Evolutionary conservation across 1,140 invertebrate genomes (phyloP), one percentile per base, ranked within the genome.

Genomic region (Melipona quadrifasciata): DNA sequence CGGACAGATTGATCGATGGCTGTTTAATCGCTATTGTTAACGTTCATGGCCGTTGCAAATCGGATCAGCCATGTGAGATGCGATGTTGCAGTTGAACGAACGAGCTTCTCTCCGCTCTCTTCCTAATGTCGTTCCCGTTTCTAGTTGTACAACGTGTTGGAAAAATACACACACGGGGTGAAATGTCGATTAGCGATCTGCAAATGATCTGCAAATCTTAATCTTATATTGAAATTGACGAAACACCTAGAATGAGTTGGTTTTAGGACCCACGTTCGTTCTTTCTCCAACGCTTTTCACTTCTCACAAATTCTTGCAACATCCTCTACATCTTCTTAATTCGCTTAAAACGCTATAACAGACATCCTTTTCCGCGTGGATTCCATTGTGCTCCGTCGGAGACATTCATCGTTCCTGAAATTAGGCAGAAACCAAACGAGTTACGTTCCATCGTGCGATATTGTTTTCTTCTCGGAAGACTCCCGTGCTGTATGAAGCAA

Each of bases 1-100:
- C 84, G 91, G 90, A 90, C 90, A 87, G 80, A 88, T 91, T 89
- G 91, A 92, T 92, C 84, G 87, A 91, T 92, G 85, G 89, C 71
- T 86, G 65, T 82, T 90, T 91, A 92, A 92, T 92, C 87, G 88
- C 79, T 84, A 90, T 88, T 90, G 88, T 90, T 81, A 87, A 89
- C 89, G 86, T 87, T 89, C 91, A 89, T 87, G 90, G 88, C 86
- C 85, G 86, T 85, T 87, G 61, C 87, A 91, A 90, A 92, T 92
- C 91, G 87, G 90, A 92, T 92, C 91, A 91, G 83, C 86, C 89
- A 85, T 89, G 81, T 78, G 91, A 89, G 74, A 89, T 88, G 84
- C 89, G 90, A 61, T 86, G 90, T 92, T 88, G 85, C 75, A 73
- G 80, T 78, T 74, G 83, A 85, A 80, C 78, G 83, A 81, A 85